Percentiles rank a stretch among this genome's conserved stretches.
Conservation (phyloP, 2,113 vertebrate species). For the Bujurquina vittata region DNA sequence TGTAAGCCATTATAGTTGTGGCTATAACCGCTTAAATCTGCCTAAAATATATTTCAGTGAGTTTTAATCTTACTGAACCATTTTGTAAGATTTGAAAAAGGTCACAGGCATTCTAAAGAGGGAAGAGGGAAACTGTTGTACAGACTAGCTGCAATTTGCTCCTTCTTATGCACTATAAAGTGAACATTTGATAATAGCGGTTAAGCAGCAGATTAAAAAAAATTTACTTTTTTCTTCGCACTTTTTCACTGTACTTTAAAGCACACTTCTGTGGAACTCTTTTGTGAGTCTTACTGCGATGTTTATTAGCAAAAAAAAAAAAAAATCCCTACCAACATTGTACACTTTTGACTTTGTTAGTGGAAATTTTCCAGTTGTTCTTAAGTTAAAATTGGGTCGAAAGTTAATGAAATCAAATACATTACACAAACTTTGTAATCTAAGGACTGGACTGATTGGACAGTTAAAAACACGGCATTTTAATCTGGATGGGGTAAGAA, state of each 20-base stretch:
- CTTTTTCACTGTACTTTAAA: background rate
- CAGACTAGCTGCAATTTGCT: background rate
- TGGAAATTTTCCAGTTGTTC: rapidly evolving
- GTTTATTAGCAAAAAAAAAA: background rate
- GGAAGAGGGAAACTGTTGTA: background rate
- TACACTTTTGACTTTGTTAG: background rate
- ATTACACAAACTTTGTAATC: background rate
- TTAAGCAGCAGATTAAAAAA: background rate
- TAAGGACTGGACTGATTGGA: background rate
- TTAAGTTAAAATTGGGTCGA: background rate
- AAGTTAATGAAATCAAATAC: background rate
- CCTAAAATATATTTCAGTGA: background rate
- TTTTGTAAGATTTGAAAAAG: background rate
- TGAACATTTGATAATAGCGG: background rate
- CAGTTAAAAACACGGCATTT: background rate
- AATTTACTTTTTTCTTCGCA: background rate
- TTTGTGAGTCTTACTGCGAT: background rate
- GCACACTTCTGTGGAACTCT: no score
- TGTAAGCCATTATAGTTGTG: background rate
- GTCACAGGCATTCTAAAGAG: background rate
- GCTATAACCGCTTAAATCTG: background rate
- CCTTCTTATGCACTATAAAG: background rate
- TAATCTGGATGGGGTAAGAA: background rate
- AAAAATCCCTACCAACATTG: background rate
- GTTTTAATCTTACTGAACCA: background rate